phyloP scores from a whole-genome alignment of 1,140 invertebrate genomes.

The Papilio aristodemus region DNA sequence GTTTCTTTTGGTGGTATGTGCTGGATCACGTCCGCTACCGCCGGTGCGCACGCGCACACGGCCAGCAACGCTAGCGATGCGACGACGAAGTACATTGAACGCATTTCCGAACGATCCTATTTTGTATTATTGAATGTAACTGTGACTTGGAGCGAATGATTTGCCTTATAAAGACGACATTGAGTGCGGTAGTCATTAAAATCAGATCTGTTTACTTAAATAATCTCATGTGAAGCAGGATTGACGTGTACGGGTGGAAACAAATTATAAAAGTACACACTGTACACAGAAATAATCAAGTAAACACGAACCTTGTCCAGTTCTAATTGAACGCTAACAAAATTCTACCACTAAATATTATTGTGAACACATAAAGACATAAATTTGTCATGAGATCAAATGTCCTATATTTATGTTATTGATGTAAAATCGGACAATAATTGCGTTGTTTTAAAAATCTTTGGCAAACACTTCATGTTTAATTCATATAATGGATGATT shows the following conservation, averaged over 20 bases:
- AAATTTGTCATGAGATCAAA: constrained; percentile 40
- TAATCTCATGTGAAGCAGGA: constrained; percentile 53
- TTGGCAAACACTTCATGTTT: too few relatives aligned
- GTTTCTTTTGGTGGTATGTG: constrained; percentile 66
- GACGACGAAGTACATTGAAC: constrained; percentile 65
- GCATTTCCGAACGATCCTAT: constrained; percentile 72
- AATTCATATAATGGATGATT: too few relatives aligned
- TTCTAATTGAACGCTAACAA: constrained; percentile 49
- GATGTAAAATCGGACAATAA: background rate
- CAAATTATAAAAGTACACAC: constrained; percentile 51
- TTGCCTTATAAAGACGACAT: constrained; percentile 51
- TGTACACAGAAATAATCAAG: constrained; percentile 49
- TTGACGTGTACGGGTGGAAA: constrained; percentile 61
- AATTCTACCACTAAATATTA: constrained; percentile 43
- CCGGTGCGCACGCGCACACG: constrained; percentile 64
- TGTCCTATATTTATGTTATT: constrained; percentile 27
- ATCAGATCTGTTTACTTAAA: constrained; percentile 41
- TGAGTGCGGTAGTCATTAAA: constrained; percentile 66
- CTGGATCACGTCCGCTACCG: constrained; percentile 61
- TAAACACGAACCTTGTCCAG: constrained; percentile 55
- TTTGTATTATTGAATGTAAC: constrained; percentile 48
- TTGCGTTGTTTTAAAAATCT: background rate
- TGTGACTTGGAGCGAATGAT: constrained; percentile 32
- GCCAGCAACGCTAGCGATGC: constrained; percentile 68
- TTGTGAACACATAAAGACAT: constrained; percentile 51